A percentile compares a stretch with the other conserved stretches of the same genome.
Conservation (phyloP, 2,113 vertebrate species). For the Psittacus erithacus region DNA sequence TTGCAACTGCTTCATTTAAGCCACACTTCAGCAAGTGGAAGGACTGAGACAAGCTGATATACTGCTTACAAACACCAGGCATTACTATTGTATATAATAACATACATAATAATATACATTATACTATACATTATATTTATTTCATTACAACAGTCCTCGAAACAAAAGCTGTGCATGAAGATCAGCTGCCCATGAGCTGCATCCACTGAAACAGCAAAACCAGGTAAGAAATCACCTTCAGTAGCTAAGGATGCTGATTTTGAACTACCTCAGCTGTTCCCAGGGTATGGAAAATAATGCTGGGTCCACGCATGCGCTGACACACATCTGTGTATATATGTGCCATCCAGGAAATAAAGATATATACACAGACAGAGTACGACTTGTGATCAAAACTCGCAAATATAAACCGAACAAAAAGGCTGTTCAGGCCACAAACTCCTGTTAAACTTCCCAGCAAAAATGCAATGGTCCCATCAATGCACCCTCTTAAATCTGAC, state of each 20-base stretch:
- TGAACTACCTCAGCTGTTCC: neutral
- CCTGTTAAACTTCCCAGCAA: neutral
- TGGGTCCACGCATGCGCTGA: neutral
- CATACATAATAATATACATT: too few relatives aligned
- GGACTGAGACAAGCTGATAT: neutral
- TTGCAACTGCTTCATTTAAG: neutral
- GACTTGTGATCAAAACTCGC: neutral
- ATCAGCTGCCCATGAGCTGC: neutral
- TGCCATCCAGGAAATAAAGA: neutral
- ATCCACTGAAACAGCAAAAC: neutral
- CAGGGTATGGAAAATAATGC: neutral
- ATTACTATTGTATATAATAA: neutral
- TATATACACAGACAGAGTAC: neutral
- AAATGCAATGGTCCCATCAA: neutral
- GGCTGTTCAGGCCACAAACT: neutral
- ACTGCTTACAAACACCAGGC: neutral
- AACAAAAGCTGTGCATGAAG: neutral
- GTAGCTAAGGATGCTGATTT: neutral
- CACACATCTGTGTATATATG: fast-evolving
- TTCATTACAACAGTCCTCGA: neutral
- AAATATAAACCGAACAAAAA: neutral
- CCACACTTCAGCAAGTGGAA: neutral
- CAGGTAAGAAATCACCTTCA: neutral
- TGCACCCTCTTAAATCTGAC: neutral
- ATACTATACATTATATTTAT: neutral